These are phyloP conservation scores for Sthenelais limicola DNA, from an alignment of 2,888 invertebrate genomes.

Conservation along the genomic window DNA sequence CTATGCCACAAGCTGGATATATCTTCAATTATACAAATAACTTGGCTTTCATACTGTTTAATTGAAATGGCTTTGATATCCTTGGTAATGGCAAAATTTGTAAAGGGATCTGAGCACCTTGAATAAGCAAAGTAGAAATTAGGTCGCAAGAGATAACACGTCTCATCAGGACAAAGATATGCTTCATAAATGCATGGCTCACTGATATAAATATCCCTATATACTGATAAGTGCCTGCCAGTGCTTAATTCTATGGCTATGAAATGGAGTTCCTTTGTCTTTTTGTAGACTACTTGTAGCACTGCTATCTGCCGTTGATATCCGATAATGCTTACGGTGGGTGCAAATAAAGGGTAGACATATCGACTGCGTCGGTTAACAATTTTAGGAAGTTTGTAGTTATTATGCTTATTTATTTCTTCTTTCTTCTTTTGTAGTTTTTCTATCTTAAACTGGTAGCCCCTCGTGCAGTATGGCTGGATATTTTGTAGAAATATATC, in stretches of 20 bases:
- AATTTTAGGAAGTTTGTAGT: conserved; percentile 41
- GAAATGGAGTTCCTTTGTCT: conserved; percentile 43
- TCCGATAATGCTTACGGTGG: conserved; percentile 44
- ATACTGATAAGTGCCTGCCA: conserved; percentile 37
- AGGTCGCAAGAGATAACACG: conserved; percentile 45
- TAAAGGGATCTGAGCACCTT: conserved; percentile 47
- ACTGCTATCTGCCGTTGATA: conserved; percentile 43
- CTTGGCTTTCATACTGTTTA: conserved; percentile 38
- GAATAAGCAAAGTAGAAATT: conserved; percentile 47
- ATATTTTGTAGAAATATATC: conserved; percentile 42
- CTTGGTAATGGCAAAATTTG: conserved; percentile 45
- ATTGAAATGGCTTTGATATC: conserved; percentile 47
- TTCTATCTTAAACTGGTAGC: conserved; percentile 44
- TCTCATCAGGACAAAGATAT: conserved; percentile 46
- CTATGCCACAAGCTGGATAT: conserved; percentile 47
- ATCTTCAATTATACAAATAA: conserved; percentile 44
- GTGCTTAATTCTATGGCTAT: conserved; percentile 43
- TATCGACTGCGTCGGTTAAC: conserved; percentile 42
- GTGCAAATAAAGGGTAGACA: conserved; percentile 42
- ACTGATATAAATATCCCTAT: conserved; percentile 44
- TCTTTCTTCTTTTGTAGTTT: conserved; percentile 43
- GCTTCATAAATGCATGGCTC: conserved; percentile 48
- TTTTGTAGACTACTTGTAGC: conserved; percentile 46
- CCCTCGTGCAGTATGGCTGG: conserved; percentile 44
- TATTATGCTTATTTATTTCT: conserved; percentile 30